Conservation (phyloP, 2,797 vertebrate species). For the Astyanax mexicanus region DNA sequence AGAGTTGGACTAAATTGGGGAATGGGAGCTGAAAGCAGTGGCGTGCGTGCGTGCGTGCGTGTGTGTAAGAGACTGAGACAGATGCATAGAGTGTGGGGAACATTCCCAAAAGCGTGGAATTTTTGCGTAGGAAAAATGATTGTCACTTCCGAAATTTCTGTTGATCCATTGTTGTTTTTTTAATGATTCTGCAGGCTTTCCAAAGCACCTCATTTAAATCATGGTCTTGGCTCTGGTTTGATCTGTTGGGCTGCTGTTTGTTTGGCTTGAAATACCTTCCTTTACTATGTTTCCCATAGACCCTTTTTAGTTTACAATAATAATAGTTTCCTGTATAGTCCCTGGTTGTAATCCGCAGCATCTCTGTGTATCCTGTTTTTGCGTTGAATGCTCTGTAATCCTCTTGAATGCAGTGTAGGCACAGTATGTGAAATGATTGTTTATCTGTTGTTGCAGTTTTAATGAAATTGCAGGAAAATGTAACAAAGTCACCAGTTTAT, state of each 20-base stretch:
- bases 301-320: not conserved
- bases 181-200: not conserved
- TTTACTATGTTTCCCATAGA: not conserved
- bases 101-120: not conserved
- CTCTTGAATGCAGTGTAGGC: not conserved
- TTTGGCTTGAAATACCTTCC: not conserved
- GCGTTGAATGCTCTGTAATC: too few species aligned
- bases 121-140: slow-evolving; percentile 7
- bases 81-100: not conserved
- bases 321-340: not conserved
- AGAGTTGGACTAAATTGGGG: not conserved
- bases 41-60: not conserved
- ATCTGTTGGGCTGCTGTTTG: not conserved
- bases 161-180: not conserved
- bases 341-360: not conserved
- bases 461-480: not conserved
- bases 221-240: not conserved
- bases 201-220: not conserved
- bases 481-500: too few species aligned
- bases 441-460: not conserved
- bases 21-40: not conserved
- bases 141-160: slow-evolving; percentile 28
- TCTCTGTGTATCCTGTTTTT: not conserved
- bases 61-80: not conserved
- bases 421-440: not conserved